Evolutionary conservation across 2,888 invertebrate genomes (phyloP).

Genomic region (Rhingia campestris): DNA sequence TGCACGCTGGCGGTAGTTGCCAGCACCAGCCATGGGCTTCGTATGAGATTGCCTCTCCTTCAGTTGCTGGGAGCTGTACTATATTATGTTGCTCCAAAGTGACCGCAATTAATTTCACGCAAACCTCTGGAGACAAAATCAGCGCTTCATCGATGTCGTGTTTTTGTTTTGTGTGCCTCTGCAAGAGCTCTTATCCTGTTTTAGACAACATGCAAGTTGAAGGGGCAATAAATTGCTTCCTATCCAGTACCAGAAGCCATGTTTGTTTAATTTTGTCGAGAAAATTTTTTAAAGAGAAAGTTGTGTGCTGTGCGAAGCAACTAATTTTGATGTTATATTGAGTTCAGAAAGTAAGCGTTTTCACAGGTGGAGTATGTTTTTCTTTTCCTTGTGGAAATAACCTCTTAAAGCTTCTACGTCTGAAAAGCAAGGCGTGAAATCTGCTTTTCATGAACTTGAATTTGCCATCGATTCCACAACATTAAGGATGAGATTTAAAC

Average conservation of each 20-base stretch:
- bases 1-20: constrained; percentile 32
- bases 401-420: no score
- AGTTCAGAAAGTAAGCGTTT: not conserved
- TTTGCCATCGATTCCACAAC: no score
- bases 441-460: no score
- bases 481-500: no score
- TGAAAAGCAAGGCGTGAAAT: no score
- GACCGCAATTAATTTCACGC: constrained; percentile 70
- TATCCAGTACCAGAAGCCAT: constrained; percentile 41
- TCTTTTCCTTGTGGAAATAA: not conserved
- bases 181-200: not conserved
- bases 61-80: constrained; percentile 27
- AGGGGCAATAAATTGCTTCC: constrained; percentile 52
- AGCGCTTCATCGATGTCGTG: constrained; percentile 46
- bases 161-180: constrained; percentile 27
- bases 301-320: constrained; percentile 1
- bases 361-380: not conserved
- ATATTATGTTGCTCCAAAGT: constrained; percentile 45
- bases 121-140: constrained; percentile 67
- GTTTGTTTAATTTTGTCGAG: constrained; percentile 36
- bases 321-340: constrained; percentile 10
- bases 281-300: constrained; percentile 24
- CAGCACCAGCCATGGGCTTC: constrained; percentile 29
- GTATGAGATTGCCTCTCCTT: constrained; percentile 10
- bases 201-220: constrained; percentile 34